Percentiles rank a stretch among this genome's conserved stretches.
Evolutionary conservation across 2,113 vertebrate genomes (phyloP).

Genomic region (Crotalus tigris): DNA sequence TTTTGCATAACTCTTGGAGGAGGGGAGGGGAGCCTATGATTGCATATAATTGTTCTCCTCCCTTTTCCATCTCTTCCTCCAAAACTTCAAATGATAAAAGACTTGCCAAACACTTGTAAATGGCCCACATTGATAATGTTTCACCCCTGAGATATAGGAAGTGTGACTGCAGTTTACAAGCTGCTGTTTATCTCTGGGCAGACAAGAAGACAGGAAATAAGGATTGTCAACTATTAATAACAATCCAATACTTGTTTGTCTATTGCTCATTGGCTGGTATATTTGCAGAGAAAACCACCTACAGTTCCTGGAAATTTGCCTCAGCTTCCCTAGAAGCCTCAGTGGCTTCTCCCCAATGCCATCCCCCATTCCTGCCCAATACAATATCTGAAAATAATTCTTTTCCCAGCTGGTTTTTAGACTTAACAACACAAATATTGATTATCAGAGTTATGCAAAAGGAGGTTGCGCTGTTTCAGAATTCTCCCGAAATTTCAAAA

Average conservation of each 20-base stretch:
- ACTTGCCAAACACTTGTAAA: slow-evolving; percentile 13
- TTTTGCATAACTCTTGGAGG: no score
- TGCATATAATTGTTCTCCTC: neutral
- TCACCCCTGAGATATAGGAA: neutral
- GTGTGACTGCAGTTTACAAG: neutral
- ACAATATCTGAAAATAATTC: slow-evolving; percentile 9
- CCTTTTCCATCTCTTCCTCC: neutral
- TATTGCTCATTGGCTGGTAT: neutral
- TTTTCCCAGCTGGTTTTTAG: slow-evolving; percentile 11
- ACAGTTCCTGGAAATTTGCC: slow-evolving; percentile 9
- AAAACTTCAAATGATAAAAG: slow-evolving; percentile 10
- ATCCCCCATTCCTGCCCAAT: neutral
- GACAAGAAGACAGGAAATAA: neutral
- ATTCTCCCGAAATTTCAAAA: neutral
- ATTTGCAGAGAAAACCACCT: slow-evolving; percentile 9
- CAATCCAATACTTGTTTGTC: neutral
- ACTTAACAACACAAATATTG: neutral
- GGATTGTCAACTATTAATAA: neutral
- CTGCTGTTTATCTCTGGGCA: slow-evolving; percentile 1
- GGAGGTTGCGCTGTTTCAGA: neutral
- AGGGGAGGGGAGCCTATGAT: neutral
- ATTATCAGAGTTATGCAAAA: neutral
- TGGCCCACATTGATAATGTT: neutral
- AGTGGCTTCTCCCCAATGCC: neutral
- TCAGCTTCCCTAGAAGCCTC: neutral